phyloP scores from a whole-genome alignment of 2,888 invertebrate species.

The Microctonus brassicae region DNA sequence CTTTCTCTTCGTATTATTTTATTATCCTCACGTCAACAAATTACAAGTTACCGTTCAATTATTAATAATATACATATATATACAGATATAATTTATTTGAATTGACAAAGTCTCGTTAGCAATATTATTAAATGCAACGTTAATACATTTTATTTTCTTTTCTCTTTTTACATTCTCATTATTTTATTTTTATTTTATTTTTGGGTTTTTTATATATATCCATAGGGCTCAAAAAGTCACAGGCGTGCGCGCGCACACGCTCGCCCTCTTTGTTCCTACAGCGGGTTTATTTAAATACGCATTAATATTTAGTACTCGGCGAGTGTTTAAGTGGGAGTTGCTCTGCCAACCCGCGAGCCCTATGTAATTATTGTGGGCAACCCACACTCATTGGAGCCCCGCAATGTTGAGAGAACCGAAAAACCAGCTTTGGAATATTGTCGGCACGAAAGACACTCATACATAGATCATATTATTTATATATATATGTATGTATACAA shows the following conservation, averaged over 20 bases:
- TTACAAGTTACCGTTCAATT: conserved; percentile 13
- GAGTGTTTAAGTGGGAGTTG: conserved; percentile 64
- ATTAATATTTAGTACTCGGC: conserved; percentile 65
- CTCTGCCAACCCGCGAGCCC: conserved; percentile 55
- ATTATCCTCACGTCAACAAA: conserved; percentile 19
- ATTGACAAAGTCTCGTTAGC: background rate
- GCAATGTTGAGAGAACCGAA: conserved; percentile 11
- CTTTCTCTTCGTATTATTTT: background rate
- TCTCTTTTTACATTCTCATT: background rate
- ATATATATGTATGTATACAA: conserved; percentile 20
- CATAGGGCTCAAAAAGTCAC: conserved; percentile 26
- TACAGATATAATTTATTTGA: background rate
- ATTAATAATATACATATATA: background rate
- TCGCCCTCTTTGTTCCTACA: conserved; percentile 52
- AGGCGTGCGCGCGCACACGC: no score
- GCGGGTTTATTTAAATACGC: conserved; percentile 63
- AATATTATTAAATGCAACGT: background rate
- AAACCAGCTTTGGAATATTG: conserved; percentile 15
- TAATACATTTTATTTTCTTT: background rate
- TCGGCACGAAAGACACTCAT: conserved; percentile 42
- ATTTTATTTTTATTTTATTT: background rate
- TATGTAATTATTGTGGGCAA: conserved; percentile 60
- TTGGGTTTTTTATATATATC: conserved; percentile 11
- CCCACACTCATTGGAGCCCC: conserved; percentile 50
- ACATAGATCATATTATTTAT: conserved; percentile 19